Percentiles rank a stretch among this genome's conserved stretches.
These are phyloP conservation scores for Tursiops truncatus DNA, from an alignment of 2,113 vertebrate genomes.

Conservation along the genomic window DNA sequence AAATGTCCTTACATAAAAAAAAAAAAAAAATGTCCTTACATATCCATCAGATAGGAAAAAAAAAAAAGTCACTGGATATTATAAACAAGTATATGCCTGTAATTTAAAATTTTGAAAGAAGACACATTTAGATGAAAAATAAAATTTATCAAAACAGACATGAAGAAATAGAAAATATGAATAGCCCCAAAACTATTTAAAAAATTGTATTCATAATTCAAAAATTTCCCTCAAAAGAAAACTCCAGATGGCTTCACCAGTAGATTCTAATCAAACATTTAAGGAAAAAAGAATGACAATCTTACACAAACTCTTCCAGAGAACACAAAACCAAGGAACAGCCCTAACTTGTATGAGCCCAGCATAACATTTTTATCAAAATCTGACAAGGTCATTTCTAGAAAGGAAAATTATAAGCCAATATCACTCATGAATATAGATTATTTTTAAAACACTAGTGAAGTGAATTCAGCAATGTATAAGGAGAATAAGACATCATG, in stretches of 20 bases:
- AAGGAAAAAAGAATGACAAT: background rate
- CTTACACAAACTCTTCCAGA: constrained; percentile 22
- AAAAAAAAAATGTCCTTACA: background rate
- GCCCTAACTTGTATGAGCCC: background rate
- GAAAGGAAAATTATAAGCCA: background rate
- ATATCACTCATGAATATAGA: background rate
- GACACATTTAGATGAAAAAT: background rate
- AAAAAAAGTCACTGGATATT: background rate
- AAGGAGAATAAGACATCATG: background rate
- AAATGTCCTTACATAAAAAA: background rate
- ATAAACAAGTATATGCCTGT: background rate
- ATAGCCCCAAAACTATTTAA: background rate
- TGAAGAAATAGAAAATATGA: background rate
- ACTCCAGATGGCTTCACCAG: background rate
- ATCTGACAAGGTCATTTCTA: background rate
- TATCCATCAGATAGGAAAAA: background rate
- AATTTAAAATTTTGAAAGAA: background rate
- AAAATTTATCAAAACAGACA: constrained; percentile 27
- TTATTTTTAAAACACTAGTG: background rate
- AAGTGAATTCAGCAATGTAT: background rate
- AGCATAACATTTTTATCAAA: background rate
- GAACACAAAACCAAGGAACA: background rate
- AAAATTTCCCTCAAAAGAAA: constrained; percentile 13
- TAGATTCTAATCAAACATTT: constrained; percentile 16
- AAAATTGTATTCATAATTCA: constrained; percentile 13